Percentiles rank a stretch among this genome's conserved stretches.
Conservation (phyloP, 2,113 vertebrate species). For the Ariopsis seemanni region DNA sequence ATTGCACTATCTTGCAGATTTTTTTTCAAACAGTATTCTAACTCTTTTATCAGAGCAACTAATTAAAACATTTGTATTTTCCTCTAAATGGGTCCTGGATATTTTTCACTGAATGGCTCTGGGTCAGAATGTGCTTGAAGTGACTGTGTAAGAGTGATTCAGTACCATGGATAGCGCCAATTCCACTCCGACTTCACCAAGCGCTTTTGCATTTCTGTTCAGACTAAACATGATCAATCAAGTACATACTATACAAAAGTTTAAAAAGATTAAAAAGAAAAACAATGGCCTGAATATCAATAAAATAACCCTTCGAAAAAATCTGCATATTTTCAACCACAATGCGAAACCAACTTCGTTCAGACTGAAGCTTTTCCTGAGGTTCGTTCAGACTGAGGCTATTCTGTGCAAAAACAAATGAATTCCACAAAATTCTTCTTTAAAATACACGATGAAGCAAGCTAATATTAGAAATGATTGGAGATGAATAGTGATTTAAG, state of each 20-base stretch:
- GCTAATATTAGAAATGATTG: background rate
- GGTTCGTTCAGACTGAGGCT: background rate
- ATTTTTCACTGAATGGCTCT: background rate
- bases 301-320: background rate
- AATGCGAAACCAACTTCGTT: background rate
- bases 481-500: background rate
- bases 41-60: background rate
- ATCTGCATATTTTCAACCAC: background rate
- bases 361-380: background rate
- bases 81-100: background rate
- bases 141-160: slow-evolving; percentile 18
- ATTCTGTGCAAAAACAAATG: background rate
- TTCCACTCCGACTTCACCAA: background rate
- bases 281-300: background rate
- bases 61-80: background rate
- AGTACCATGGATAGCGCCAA: slow-evolving; percentile 57
- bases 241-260: background rate
- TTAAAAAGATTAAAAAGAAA: background rate
- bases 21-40: background rate
- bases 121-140: background rate
- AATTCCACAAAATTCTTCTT: background rate
- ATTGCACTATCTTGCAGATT: background rate
- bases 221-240: background rate
- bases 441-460: background rate
- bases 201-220: background rate